phyloP scores from a whole-genome alignment of 2,797 vertebrate genomes.

The Cryptoprocta ferox region DNA sequence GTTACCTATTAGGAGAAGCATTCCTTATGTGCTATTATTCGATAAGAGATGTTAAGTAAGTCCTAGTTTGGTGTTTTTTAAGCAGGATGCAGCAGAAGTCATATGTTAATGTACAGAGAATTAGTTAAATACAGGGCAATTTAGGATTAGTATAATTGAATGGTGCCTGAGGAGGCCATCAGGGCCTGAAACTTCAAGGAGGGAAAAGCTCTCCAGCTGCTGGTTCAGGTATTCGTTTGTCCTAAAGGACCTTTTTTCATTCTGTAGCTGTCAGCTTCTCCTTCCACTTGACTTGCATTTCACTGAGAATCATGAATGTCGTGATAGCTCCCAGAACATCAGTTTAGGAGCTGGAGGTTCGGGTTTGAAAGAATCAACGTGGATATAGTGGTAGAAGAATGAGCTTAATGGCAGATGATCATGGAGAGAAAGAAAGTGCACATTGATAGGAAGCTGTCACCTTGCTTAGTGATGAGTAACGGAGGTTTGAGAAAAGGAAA shows the following conservation, averaged over 20 bases:
- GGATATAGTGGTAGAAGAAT: background rate
- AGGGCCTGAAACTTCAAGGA: background rate
- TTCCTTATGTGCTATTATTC: background rate
- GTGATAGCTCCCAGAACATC: background rate
- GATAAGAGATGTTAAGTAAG: background rate
- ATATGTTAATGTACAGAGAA: constrained; percentile 32
- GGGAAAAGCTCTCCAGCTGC: background rate
- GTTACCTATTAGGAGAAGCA: constrained; percentile 1
- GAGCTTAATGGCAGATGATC: background rate
- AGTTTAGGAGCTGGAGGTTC: background rate
- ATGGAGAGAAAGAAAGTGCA: background rate
- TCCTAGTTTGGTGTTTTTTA: constrained; percentile 6
- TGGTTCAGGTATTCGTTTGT: constrained; percentile 6
- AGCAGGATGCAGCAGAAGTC: constrained; percentile 26
- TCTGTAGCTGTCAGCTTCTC: background rate
- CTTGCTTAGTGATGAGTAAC: background rate
- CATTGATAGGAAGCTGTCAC: background rate
- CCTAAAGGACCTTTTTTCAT: background rate
- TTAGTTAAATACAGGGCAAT: constrained; percentile 37
- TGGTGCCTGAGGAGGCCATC: background rate
- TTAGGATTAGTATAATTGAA: constrained; percentile 7
- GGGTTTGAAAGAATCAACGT: background rate
- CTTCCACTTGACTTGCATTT: constrained; percentile 37
- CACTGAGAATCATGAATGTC: background rate
- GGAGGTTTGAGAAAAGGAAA: background rate